phyloP scores from a whole-genome alignment of 2,113 vertebrate genomes.

The Odocoileus virginianus region DNA sequence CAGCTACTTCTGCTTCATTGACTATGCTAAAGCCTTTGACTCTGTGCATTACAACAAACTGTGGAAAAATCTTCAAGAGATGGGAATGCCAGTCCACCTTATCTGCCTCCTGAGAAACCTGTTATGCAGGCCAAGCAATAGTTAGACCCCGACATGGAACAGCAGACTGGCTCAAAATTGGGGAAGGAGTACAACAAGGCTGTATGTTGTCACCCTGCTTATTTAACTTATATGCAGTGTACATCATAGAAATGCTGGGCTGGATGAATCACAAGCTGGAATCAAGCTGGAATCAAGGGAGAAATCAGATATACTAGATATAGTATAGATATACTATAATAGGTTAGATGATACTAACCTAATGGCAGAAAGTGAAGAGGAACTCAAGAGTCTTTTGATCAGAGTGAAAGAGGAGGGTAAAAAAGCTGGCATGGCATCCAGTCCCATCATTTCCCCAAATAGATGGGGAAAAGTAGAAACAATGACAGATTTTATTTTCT shows the following conservation, averaged over 20 bases:
- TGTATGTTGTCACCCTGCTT: not conserved
- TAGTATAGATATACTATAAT: no score
- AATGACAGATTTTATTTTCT: not conserved
- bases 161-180: not conserved
- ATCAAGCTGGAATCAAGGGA: not conserved
- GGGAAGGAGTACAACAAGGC: not conserved
- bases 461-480: not conserved
- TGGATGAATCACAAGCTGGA: not conserved
- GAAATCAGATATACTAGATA: not conserved
- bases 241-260: not conserved
- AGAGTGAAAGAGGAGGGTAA: not conserved
- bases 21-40: not conserved
- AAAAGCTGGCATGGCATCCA: not conserved
- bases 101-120: not conserved
- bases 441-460: not conserved
- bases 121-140: not conserved
- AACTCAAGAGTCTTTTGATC: not conserved
- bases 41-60: not conserved
- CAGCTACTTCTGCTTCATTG: not conserved
- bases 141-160: accelerated
- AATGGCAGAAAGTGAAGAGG: not conserved
- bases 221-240: not conserved
- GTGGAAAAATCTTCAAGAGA: not conserved
- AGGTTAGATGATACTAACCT: not conserved
- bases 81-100: not conserved